Percentiles rank a stretch among this genome's conserved stretches.
phyloP scores from a whole-genome alignment of 1,140 invertebrate species.

The Oscheius sp. region DNA sequence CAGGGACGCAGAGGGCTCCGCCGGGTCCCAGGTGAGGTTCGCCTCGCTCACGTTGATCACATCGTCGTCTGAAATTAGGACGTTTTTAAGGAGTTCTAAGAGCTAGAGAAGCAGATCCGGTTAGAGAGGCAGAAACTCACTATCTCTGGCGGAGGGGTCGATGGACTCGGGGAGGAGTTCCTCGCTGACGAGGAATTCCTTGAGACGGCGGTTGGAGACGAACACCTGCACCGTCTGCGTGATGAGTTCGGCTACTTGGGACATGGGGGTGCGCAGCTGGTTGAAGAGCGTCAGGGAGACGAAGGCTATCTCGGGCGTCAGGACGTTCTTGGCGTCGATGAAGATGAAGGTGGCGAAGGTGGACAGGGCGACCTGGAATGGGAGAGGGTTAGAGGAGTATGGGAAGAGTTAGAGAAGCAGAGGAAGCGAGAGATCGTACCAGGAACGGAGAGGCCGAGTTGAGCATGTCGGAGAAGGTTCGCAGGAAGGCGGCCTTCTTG shows the following conservation, averaged over 20 bases:
- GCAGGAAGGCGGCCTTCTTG: constrained; percentile 51
- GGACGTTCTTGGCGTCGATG: constrained; percentile 67
- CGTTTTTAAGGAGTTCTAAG: background rate
- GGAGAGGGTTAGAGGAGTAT: background rate
- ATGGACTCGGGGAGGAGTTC: constrained; percentile 38
- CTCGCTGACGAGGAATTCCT: constrained; percentile 55
- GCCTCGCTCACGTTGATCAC: constrained; percentile 47
- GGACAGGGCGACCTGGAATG: constrained; percentile 70
- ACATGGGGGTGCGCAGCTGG: constrained; percentile 57
- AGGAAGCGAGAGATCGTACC: constrained; percentile 1
- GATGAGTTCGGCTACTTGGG: constrained; percentile 53
- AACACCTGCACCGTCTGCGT: constrained; percentile 48
- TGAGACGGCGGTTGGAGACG: constrained; percentile 54
- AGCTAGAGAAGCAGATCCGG: no score
- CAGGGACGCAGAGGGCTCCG: constrained; percentile 8
- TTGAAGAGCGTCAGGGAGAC: constrained; percentile 61
- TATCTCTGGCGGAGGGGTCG: constrained; percentile 21
- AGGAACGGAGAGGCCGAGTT: constrained; percentile 54
- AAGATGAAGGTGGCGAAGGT: constrained; percentile 87
- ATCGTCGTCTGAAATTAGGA: constrained; percentile 35
- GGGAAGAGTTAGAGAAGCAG: background rate
- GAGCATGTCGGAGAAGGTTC: constrained; percentile 70
- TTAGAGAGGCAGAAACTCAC: background rate
- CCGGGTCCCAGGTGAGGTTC: constrained; percentile 41
- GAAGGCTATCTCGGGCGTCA: constrained; percentile 79